Conservation (phyloP, 37 sponge, comb jelly and placozoan genomes). For the Ephydatia muelleri region DNA sequence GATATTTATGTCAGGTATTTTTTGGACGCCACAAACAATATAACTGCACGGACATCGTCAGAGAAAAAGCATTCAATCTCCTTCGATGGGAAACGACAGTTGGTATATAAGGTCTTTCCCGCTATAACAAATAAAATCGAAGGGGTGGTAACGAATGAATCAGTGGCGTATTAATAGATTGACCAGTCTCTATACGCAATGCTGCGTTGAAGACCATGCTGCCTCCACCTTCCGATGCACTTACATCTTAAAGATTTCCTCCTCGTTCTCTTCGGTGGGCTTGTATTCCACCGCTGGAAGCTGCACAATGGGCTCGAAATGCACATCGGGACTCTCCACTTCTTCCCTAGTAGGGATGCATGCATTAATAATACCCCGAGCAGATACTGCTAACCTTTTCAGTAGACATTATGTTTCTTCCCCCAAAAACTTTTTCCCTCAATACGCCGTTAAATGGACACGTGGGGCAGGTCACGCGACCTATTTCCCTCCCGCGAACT, state of each 20-base stretch:
- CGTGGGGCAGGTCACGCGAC: background rate
- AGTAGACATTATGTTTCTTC: background rate
- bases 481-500: background rate
- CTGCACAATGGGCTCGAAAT: conserved; percentile 83
- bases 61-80: too few species aligned
- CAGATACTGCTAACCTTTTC: conserved; percentile 4
- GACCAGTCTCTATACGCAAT: background rate
- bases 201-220: background rate
- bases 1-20: too few species aligned
- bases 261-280: conserved; percentile 83
- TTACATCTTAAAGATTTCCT: conserved; percentile 85
- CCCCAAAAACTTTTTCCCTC: background rate
- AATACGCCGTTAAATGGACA: background rate
- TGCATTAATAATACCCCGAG: background rate
- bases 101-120: background rate
- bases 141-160: too few species aligned
- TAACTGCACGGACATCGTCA: too few species aligned
- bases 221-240: background rate
- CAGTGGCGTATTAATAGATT: background rate
- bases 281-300: conserved; percentile 75
- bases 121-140: too few species aligned
- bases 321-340: conserved; percentile 79
- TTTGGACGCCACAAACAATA: too few species aligned
- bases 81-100: background rate
- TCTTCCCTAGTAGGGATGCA: conserved; percentile 52